Evolutionary conservation across 2,888 invertebrate species (phyloP), one percentile per base, ranked within the genome.

Genomic region (Eulithis prunata): DNA sequence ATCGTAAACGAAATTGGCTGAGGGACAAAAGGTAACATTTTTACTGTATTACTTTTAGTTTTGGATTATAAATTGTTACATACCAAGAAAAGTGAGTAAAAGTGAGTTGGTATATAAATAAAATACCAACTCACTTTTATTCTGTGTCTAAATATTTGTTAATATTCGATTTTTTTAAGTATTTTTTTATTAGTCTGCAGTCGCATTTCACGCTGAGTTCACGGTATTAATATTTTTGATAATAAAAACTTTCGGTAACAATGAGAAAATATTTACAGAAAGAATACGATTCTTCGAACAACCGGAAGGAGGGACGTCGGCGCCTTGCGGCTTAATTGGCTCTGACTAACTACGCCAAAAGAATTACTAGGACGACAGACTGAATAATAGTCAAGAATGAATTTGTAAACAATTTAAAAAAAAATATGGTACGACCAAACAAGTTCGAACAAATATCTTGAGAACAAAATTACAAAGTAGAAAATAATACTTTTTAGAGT

Each of bases 271-370:
- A 45, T 62, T 56, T 45, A 11, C 12, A 43, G 54, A 56, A 52
- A 55, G 38, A 63, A 68, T 77, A 68, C 71, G 47, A 43, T 47
- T 41, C 36, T 54, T 13, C 67, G 70, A 72, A 77, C 76, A 75
- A 67, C 76, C 81, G 87, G 88, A 87, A 85, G 82, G 74, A 76
- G 80, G 78, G 77, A 80, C 76, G 80, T 77, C 72, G 83, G 82
- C 81, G 84, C 84, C 84, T 82, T 78, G 75, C 84, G 78, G 80
- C 83, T 87, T 90, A 90, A 90, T 91, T 91, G 89, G 89, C 85
- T 75, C 69, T 77, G 82, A 88, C 89, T 87, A 89, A 90, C 83
- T 88, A 81, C 57, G 71, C 79, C 75, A 81, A 86, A 87, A 86
- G 81, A 82, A 84, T 81, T 80, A 73, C 70, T 72, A 75, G 75